Evolutionary conservation across 2,113 vertebrate species (phyloP).

Genomic region (Antigone vipio): DNA sequence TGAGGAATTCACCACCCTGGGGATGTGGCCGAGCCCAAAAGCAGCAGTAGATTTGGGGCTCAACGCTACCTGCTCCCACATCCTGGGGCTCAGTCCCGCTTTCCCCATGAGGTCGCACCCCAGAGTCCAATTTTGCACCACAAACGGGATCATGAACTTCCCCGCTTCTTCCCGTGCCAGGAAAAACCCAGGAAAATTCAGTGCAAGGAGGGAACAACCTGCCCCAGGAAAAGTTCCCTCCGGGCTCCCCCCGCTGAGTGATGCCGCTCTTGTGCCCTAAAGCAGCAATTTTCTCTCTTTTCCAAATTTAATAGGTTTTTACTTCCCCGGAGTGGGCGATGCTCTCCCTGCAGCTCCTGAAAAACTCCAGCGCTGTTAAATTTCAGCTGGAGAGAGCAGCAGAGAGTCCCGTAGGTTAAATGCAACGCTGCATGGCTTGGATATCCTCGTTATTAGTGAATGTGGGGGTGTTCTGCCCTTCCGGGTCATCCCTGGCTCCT

Average conservation of each 20-base stretch:
- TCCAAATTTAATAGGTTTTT: background rate
- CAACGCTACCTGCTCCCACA: fast-evolving
- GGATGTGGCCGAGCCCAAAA: fast-evolving
- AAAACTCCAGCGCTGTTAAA: background rate
- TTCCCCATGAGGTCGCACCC: background rate
- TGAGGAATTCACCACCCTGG: fast-evolving
- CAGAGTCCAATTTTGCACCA: fast-evolving
- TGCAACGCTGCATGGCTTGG: fast-evolving
- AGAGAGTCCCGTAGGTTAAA: background rate
- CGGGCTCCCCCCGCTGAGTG: background rate
- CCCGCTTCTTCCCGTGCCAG: background rate
- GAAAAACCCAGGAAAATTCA: background rate
- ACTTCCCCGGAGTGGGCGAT: fast-evolving
- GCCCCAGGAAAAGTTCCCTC: background rate
- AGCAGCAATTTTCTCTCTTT: background rate
- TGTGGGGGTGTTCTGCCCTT: fast-evolving
- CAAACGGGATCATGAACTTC: fast-evolving
- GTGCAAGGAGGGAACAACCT: background rate
- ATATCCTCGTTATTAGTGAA: background rate
- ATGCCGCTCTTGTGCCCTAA: background rate
- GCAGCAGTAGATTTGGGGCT: fast-evolving
- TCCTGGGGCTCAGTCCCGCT: fast-evolving
- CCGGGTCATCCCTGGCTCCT: background rate
- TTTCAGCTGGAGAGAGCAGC: conserved; percentile 21
- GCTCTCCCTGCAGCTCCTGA: background rate